phyloP scores from a whole-genome alignment of 2,113 vertebrate genomes.

The Cebus imitator region DNA sequence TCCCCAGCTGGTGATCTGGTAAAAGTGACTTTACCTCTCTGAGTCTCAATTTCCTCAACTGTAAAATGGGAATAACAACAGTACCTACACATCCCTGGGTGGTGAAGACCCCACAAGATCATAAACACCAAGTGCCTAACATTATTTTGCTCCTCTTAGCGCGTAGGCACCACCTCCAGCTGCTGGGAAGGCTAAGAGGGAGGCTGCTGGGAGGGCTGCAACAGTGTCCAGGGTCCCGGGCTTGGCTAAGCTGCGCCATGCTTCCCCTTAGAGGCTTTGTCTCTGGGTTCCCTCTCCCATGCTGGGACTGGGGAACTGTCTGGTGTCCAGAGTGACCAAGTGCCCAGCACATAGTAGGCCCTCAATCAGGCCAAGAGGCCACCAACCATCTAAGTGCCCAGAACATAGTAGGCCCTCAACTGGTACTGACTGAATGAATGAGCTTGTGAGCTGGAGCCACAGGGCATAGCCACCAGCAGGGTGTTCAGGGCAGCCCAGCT shows the following conservation, averaged over 20 bases:
- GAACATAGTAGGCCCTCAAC: not conserved
- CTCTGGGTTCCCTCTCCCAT: not conserved
- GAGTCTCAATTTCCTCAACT: not conserved
- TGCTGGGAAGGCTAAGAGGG: not conserved
- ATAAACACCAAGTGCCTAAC: fast-evolving
- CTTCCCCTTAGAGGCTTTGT: not conserved
- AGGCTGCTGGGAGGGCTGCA: not conserved
- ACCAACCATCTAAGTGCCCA: too few species aligned
- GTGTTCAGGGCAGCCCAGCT: fast-evolving
- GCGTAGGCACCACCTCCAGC: not conserved
- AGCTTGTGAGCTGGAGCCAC: not conserved
- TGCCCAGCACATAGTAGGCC: not conserved
- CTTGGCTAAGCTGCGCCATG: not conserved
- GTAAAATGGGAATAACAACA: not conserved
- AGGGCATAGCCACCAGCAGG: not conserved
- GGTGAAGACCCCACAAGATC: not conserved
- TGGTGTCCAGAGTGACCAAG: not conserved
- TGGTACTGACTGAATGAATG: not conserved
- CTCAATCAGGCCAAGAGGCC: not conserved
- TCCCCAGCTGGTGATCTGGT: not conserved
- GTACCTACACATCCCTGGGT: not conserved
- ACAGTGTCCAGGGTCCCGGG: not conserved
- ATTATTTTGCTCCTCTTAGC: not conserved
- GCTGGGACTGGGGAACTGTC: not conserved
- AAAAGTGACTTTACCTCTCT: not conserved